Evolutionary conservation across 2,797 vertebrate genomes (phyloP), one percentile per base, ranked within the genome.

Genomic region (Peromyscus eremicus): DNA sequence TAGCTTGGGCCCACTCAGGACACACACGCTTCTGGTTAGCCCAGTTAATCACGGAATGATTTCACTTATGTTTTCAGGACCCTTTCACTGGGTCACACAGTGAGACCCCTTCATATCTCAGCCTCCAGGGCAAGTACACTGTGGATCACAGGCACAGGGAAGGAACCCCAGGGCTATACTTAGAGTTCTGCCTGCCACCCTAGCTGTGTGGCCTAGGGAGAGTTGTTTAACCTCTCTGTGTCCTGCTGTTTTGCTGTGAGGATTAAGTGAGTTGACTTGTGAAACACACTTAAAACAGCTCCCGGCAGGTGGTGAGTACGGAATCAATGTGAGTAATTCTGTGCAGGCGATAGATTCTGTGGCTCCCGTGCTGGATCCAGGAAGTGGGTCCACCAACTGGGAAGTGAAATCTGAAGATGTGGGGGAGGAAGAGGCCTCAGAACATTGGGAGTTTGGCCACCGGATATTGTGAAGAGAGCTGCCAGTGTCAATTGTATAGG

Each of bases 181-280:
- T 82, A 83, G 55, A 64, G 77, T 91, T 34, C 89, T 68, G 46
- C 64, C 66, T 21, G 0, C 29, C 52, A 4, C 34, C 34, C 21
- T 52, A 66, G 52, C 95, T 94, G 76, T 85, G 92, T 92, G 71
- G 55, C 46, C 43, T 96, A 21, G n/a, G 55, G 95, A 21, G 52
- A 80, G 70, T 43, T 83, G n/a, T 37, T 85, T 85, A 37, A 57
- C 92, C 11, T 89, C 79, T 96, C 82, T 92, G 49, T 91, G 64
- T 37, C 34, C 14, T 11, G 55, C 70, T 9, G 10, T 11, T 79
- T 79, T 32, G 19, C 66, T 29, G 60, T 64, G 32, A 66, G 89
- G 64, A 60, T 83, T 49, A 37, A 86, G 34, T 21, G 64, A 55
- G 16, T 66, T 92, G 14, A 52, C 77, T 84, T 40, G 37, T 81